Percentiles rank a stretch among this genome's conserved stretches.
These are phyloP conservation scores for Tiliqua scincoides DNA, from an alignment of 2,113 vertebrate species.

Conservation along the genomic window DNA sequence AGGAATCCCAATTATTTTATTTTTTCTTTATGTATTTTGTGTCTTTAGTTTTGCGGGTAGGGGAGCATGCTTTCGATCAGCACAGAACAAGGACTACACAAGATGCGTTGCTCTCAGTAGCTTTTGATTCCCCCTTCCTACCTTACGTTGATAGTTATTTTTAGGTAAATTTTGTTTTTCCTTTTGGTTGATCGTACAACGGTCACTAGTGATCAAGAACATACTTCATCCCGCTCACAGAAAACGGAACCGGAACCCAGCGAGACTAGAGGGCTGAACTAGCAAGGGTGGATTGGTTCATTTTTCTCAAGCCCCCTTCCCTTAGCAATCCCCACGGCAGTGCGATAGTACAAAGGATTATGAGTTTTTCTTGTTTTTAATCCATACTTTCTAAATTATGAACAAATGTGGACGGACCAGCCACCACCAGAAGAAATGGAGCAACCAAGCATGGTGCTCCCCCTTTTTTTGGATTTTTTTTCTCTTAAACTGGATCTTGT, in stretches of 20 bases:
- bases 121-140: neutral
- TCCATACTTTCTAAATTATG: neutral
- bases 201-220: slow-evolving; percentile 29
- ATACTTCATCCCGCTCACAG: neutral
- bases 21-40: slow-evolving; percentile 54
- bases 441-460: neutral
- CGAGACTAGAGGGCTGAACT: slow-evolving; percentile 33
- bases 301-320: slow-evolving; percentile 40
- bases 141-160: neutral
- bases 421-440: slow-evolving; percentile 15
- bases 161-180: neutral
- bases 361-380: neutral
- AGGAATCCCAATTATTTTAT: slow-evolving; percentile 50
- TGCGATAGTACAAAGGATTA: neutral
- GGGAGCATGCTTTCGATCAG: slow-evolving; percentile 55
- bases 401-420: slow-evolving; percentile 26
- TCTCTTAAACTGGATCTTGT: slow-evolving; percentile 37
- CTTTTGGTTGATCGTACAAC: neutral
- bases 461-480: neutral
- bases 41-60: slow-evolving; percentile 20
- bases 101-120: neutral
- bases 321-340: slow-evolving; percentile 5
- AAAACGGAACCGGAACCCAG: slow-evolving; percentile 47
- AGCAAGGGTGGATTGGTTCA: slow-evolving; percentile 52
- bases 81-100: slow-evolving; percentile 48